phyloP scores from a whole-genome alignment of 2,797 vertebrate genomes.

The Podargus strigoides region DNA sequence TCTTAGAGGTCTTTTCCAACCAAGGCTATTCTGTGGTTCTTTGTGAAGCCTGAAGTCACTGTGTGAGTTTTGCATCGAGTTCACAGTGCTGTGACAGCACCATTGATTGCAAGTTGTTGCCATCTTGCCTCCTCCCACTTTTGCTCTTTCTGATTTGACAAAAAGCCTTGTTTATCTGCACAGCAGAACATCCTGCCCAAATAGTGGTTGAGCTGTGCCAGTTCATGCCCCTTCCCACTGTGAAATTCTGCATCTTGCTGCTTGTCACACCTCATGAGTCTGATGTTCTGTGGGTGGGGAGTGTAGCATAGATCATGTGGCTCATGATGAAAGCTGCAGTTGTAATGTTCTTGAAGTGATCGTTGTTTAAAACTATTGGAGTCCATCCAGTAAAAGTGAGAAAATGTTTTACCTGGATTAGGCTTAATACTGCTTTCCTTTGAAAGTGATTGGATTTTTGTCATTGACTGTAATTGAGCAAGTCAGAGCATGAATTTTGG shows the following conservation, averaged over 20 bases:
- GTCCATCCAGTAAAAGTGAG: background rate
- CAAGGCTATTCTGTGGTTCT: too few species aligned
- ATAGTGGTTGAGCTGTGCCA: fast-evolving
- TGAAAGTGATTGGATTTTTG: background rate
- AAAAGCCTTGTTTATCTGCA: background rate
- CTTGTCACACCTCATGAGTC: background rate
- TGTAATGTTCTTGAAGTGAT: background rate
- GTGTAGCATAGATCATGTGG: fast-evolving
- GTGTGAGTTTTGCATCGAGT: background rate
- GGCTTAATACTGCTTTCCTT: background rate
- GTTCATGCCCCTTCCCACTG: background rate
- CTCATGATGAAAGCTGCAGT: background rate
- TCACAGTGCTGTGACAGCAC: background rate
- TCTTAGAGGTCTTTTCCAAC: too few species aligned
- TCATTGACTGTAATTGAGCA: background rate
- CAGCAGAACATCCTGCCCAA: background rate
- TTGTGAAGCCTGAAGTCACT: background rate
- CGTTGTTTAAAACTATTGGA: background rate
- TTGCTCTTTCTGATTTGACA: background rate
- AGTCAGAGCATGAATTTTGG: background rate
- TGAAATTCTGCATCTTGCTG: background rate
- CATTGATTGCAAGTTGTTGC: background rate
- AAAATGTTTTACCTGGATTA: background rate
- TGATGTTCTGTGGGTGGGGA: background rate
- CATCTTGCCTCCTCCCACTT: background rate